Percentiles rank a stretch among this genome's conserved stretches.
Evolutionary conservation across 2,797 vertebrate species (phyloP).

Genomic region (Thalassophryne amazonica): DNA sequence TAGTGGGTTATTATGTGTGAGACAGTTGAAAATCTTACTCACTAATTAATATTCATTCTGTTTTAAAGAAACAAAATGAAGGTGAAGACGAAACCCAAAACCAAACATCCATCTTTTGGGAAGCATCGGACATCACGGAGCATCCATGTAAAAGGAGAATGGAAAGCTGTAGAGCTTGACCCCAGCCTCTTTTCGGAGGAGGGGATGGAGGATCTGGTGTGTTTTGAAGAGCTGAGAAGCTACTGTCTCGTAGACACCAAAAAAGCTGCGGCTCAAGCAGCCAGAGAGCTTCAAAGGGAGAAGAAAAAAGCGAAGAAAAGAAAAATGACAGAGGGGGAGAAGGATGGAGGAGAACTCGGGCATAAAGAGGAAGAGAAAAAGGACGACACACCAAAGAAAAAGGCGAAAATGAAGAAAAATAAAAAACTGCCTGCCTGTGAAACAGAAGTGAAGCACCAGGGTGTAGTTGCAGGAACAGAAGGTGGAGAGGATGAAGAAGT

Average conservation of each 20-base stretch:
- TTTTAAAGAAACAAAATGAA: conserved; percentile 77
- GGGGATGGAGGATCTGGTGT: conserved; percentile 85
- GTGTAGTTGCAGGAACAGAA: conserved; percentile 3
- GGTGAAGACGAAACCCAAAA: conserved; percentile 39
- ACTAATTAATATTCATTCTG: not conserved
- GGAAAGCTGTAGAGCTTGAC: conserved; percentile 87
- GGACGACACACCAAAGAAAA: conserved; percentile 41
- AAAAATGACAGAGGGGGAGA: conserved; percentile 36
- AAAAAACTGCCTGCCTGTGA: conserved; percentile 21
- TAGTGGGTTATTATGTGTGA: too few relatives aligned
- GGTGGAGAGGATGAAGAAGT: not conserved
- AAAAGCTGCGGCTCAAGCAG: conserved; percentile 36
- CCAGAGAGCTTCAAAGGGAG: conserved; percentile 13
- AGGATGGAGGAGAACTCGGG: conserved; percentile 25
- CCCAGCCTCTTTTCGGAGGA: conserved; percentile 85
- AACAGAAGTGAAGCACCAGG: conserved; percentile 5
- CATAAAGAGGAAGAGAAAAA: conserved; percentile 8
- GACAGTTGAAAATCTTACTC: not conserved
- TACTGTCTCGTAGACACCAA: conserved; percentile 83
- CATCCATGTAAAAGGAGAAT: conserved; percentile 83
- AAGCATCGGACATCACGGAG: conserved; percentile 55
- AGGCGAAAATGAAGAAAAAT: conserved; percentile 57
- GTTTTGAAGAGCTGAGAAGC: conserved; percentile 91
- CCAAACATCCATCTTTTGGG: conserved; percentile 16
- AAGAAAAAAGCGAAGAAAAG: conserved; percentile 66